Evolutionary conservation across 2,113 vertebrate species (phyloP), one percentile per base, ranked within the genome.

Genomic region (Scomber scombrus): DNA sequence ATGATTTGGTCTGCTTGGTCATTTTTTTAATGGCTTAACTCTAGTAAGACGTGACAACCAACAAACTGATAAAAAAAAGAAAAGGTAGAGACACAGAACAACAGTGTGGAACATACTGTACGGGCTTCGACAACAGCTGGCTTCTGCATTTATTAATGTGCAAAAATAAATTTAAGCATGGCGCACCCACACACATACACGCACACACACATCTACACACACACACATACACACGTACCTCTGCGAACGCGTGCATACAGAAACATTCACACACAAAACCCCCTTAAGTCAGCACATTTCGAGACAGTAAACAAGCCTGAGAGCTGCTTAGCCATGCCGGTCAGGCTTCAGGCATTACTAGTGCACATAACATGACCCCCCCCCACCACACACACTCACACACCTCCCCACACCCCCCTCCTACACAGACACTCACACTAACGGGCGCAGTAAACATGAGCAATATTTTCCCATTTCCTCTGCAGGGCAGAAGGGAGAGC

Each of bases 381-480:
- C 34, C 31, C 31, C 31, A 34, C 4, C 45, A 52, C 71, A 23
- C 51, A 40, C 34, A 51, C 45, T 65, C 45, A 71, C 73, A 64
- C 52, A 55, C 49, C 34, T 2, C 34, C 65, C 73, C 73, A 66
- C 52, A 63, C 49, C 26, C 29, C 70, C 23, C 23, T 26, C 23
- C 23, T 74, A 71, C 75, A 65, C 80, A 21, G 75, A 66, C 73
- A 58, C 84, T 71, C 72, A 68, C 70, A 49, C 73, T 49, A 16
- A 62, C 73, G 7, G 23, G n/a, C 2, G 73, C 63, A 77, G 83
- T 89, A 89, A 93, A 92, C 86, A 94, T 92, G 90, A 84, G 91
- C 90, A 90, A 85, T 92, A 88, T 91, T 87, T 89, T 82, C 84
- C 79, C 81, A 89, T 93, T 93, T 89, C 71, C 86, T 70, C 80